Evolutionary conservation across 2,888 invertebrate species (phyloP).

Genomic region (Unio delphinus): DNA sequence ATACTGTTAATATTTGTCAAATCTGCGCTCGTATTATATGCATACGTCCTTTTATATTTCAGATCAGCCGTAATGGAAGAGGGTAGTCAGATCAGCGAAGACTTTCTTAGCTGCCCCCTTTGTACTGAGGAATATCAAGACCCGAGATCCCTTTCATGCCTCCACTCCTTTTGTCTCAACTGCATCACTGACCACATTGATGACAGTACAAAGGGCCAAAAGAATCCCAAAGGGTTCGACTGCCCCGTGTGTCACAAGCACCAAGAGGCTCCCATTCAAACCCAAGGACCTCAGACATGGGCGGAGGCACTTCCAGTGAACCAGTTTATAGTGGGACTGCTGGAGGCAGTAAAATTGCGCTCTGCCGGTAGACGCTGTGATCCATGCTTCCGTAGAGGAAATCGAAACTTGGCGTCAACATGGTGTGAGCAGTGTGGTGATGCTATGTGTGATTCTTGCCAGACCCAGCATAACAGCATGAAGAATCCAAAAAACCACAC

Average conservation of each 20-base stretch:
- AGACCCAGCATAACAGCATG: slow-evolving; percentile 35
- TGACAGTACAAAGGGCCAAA: slow-evolving; percentile 30
- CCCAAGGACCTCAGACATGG: slow-evolving; percentile 37
- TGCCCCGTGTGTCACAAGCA: slow-evolving; percentile 40
- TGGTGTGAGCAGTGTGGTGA: slow-evolving; percentile 47
- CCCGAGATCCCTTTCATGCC: slow-evolving; percentile 36
- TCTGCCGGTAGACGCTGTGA: slow-evolving; percentile 36
- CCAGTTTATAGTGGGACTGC: slow-evolving; percentile 39
- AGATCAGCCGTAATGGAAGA: slow-evolving; percentile 1
- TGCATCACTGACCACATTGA: slow-evolving; percentile 44
- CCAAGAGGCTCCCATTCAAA: slow-evolving; percentile 25
- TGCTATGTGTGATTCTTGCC: slow-evolving; percentile 39
- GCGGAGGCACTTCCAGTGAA: slow-evolving; percentile 39
- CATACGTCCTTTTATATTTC: too few species aligned
- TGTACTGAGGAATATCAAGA: slow-evolving; percentile 43
- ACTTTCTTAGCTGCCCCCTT: slow-evolving; percentile 40
- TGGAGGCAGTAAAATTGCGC: slow-evolving; percentile 36
- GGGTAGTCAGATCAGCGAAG: slow-evolving; percentile 32
- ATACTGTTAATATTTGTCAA: too few species aligned
- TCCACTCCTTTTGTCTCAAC: slow-evolving; percentile 38
- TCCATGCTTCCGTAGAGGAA: slow-evolving; percentile 27
- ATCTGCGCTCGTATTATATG: too few species aligned
- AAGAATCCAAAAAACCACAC: slow-evolving; percentile 30
- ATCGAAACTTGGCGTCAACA: slow-evolving; percentile 19
- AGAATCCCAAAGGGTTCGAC: slow-evolving; percentile 30